phyloP scores from a whole-genome alignment of 2,797 vertebrate species.

The Menidia menidia region DNA sequence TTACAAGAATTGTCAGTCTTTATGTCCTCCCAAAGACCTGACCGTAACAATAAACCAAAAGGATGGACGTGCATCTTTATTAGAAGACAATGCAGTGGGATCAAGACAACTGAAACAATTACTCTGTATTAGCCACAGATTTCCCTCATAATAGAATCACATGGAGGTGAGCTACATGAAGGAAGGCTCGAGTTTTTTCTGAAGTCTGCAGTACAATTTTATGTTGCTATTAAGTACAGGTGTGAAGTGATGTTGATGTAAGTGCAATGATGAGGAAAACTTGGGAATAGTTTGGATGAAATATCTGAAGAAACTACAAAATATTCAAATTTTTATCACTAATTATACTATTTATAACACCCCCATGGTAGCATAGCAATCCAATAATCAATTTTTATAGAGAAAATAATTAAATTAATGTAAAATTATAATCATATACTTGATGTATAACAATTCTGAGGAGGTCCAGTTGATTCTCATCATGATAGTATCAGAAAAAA shows the following conservation, averaged over 20 bases:
- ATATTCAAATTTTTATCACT: too few relatives aligned
- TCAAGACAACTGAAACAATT: slow-evolving; percentile 59
- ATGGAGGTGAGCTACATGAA: slow-evolving; percentile 20
- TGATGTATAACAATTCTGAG: neutral
- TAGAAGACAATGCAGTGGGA: slow-evolving; percentile 41
- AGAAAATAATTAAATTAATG: too few relatives aligned
- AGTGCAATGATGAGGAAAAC: too few relatives aligned
- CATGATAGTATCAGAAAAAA: slow-evolving; percentile 2
- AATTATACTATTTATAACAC: too few relatives aligned
- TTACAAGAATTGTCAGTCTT: slow-evolving; percentile 72
- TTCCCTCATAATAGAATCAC: slow-evolving; percentile 61
- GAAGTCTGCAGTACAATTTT: too few relatives aligned
- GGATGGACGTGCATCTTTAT: slow-evolving; percentile 68
- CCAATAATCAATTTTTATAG: too few relatives aligned
- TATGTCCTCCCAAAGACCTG: slow-evolving; percentile 20
- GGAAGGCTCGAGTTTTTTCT: neutral
- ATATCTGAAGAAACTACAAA: too few relatives aligned
- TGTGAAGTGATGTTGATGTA: too few relatives aligned
- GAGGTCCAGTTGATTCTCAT: neutral
- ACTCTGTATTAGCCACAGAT: slow-evolving; percentile 63
- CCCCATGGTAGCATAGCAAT: too few relatives aligned
- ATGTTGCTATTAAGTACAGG: too few relatives aligned
- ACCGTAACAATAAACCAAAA: slow-evolving; percentile 43
- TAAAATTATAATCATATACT: too few relatives aligned
- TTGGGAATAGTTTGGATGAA: too few relatives aligned